These are phyloP conservation scores for Ceyx margarethae DNA, from an alignment of 2,113 vertebrate species.

Conservation along the genomic window DNA sequence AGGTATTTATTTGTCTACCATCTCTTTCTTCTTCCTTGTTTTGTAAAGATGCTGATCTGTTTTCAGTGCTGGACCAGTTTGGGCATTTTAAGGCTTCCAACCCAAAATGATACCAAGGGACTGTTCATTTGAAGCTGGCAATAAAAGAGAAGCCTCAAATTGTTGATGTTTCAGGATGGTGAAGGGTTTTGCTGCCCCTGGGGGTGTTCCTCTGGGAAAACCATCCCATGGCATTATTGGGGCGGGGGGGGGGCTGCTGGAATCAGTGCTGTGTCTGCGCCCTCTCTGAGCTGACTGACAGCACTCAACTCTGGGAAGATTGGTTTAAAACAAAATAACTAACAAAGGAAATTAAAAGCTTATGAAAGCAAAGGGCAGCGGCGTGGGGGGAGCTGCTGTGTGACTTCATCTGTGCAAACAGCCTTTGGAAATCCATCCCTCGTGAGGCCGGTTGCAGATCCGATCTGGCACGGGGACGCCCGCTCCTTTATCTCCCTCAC, in stretches of 20 bases:
- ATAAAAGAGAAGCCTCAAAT: not conserved
- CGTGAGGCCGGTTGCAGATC: not conserved
- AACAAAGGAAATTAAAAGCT: slow-evolving; percentile 33
- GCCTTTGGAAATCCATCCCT: slow-evolving; percentile 14
- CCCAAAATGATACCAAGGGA: not conserved
- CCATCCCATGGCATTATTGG: not conserved
- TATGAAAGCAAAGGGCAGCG: not conserved
- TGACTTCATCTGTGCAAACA: slow-evolving; percentile 50
- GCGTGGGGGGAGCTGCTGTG: not conserved
- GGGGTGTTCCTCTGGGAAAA: not conserved
- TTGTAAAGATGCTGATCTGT: not conserved
- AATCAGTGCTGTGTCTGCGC: not conserved
- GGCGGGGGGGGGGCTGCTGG: not conserved
- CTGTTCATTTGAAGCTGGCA: not conserved
- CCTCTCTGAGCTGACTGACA: not conserved
- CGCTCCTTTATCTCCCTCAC: not conserved
- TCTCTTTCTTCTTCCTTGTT: slow-evolving; percentile 26
- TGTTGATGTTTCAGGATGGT: not conserved
- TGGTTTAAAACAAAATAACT: not conserved
- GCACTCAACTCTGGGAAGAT: not conserved
- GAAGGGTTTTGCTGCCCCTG: not conserved
- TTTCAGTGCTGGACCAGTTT: slow-evolving; percentile 27
- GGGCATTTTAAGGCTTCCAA: slow-evolving; percentile 9
- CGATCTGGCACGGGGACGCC: not conserved
- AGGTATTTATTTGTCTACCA: slow-evolving; percentile 22